Evolutionary conservation across 2,888 invertebrate genomes (phyloP), one percentile per base, ranked within the genome.

Genomic region (Limnephilus lunatus): DNA sequence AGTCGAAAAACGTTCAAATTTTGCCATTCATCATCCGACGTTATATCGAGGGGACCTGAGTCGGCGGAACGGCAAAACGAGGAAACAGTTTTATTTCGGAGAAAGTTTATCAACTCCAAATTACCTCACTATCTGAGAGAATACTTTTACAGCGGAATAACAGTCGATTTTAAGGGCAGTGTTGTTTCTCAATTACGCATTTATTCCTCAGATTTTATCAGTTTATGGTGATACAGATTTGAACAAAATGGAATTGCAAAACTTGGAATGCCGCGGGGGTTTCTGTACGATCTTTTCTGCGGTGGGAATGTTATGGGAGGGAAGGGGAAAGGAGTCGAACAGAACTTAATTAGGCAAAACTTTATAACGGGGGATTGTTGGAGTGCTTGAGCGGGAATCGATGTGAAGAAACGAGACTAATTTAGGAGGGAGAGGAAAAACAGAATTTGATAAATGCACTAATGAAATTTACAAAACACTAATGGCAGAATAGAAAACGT

Each of bases 321-420:
- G 87, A 39, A 39, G 39, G 86, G 35, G 31, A 32, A 32, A 44
- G 88, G 88, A 68, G 91, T 89, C 91, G 92, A 92, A 90, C 92
- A 91, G 93, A 93, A 93, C 93, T 93, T 93, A 93, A 93, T 93
- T 93, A 93, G 93, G 92, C 93, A 93, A 93, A 93, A 93, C 92
- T 93, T 93, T 93, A 93, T 91, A 92, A 92, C 93, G 93, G 92
- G 80, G 91, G 91, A 92, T 91, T 93, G 93, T 89, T 89, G 81
- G 89, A 91, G 93, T 90, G 93, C 89, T 89, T 91, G 85, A 48
- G 89, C 30, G 85, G 82, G 87, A 89, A 89, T 83, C 88, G 87
- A 90, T 90, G 90, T 31, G 82, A 85, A 90, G 90, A 90, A 83
- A 31, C 35, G 89, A 87, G 83, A 87, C 85, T 19, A 90, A 85